Conservation (phyloP, 2,797 vertebrate species). For the Smutsia temminckii region DNA sequence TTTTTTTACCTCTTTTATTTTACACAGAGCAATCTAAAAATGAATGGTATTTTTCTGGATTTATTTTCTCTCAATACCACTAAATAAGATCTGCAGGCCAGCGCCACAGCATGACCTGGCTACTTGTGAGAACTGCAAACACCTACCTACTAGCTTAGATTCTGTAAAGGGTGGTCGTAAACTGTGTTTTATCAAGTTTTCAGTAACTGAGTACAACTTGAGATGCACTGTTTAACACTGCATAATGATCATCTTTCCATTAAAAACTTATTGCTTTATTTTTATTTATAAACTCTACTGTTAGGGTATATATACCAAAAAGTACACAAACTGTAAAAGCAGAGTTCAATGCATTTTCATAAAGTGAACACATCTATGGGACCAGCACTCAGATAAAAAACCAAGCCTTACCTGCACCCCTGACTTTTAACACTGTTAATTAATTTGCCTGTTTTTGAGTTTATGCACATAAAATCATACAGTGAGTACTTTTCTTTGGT, state of each 20-base stretch:
- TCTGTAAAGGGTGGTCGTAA: neutral
- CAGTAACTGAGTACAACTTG: neutral
- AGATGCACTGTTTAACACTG: neutral
- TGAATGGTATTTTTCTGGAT: neutral
- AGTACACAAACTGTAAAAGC: neutral
- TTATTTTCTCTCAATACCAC: neutral
- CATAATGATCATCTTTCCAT: neutral
- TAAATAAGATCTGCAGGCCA: neutral
- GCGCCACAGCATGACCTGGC: neutral
- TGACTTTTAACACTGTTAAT: neutral
- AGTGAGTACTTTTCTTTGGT: neutral
- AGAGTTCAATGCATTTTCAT: neutral
- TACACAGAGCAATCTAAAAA: neutral
- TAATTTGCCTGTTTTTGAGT: neutral
- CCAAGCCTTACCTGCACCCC: neutral
- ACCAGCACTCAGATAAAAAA: neutral
- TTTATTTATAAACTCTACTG: neutral
- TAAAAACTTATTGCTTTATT: neutral
- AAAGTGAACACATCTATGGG: neutral
- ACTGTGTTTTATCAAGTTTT: neutral
- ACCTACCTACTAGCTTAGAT: neutral
- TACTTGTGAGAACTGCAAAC: neutral
- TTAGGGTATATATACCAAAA: neutral
- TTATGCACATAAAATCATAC: neutral
- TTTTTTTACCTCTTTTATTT: neutral